Evolutionary conservation across 1,140 invertebrate species (phyloP), one percentile per base, ranked within the genome.

Genomic region (Bombus confusus): DNA sequence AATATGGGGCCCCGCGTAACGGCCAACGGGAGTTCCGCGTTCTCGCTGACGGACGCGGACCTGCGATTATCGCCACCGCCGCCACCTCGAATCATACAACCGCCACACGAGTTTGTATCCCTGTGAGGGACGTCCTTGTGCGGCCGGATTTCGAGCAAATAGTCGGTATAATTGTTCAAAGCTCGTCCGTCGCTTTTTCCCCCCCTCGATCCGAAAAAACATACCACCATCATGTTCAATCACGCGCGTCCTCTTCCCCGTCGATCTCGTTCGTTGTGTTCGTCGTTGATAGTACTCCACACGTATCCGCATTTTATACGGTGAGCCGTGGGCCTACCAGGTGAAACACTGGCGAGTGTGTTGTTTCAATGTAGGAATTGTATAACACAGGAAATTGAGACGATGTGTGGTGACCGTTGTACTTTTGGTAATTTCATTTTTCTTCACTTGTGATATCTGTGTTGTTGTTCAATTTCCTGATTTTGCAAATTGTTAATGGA

Each of bases 1-100:
- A 98, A 98, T 92, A 98, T 98, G 97, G 98, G 98, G 2, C 97
- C 97, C 43, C 96, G 98, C 89, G 97, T 98, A 22, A 98, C 98
- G 12, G 98, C 98, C 3, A 97, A 97, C 87, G 98, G 98, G 52
- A 96, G 96, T 82, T 98, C 98, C 22, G 98, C 97, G 3, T 96
- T 98, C 86, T 98, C 98, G 28, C 93, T 98, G 85, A 97, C 97
- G 52, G 97, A 97, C 90, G 93, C 92, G 78, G 93, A 95, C 57
- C 87, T 95, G 62, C 94, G 94, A 80, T 91, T 95, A 41, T 95
- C 95, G 47, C 96, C 95, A 28, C 96, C 94, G 31, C 95, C 95
- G 52, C 95, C 96, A 10, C 96, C 95, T 10, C 95, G 96, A 62
- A 94, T 96, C 80, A 94, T 95, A 82, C 95, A 95, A 64, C 95